Conservation (phyloP, 2,888 invertebrate species). For the Zeuzera pyrina region DNA sequence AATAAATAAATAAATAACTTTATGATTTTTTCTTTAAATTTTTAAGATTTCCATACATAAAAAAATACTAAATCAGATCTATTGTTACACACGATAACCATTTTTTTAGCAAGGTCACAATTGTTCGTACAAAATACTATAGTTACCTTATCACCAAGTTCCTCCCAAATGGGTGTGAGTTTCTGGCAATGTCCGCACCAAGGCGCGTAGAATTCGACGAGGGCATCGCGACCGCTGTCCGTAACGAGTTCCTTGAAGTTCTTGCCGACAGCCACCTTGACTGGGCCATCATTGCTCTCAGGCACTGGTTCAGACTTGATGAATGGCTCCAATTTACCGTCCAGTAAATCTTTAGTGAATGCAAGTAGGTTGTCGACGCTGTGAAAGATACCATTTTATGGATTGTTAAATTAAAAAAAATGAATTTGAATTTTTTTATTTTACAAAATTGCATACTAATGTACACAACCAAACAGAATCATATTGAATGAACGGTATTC, state of each 20-base stretch:
- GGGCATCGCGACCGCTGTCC: slow-evolving; percentile 91
- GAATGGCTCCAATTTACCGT: slow-evolving; percentile 89
- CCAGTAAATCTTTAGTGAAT: slow-evolving; percentile 88
- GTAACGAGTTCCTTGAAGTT: slow-evolving; percentile 96
- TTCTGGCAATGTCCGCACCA: slow-evolving; percentile 99
- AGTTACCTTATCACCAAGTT: slow-evolving; percentile 88
- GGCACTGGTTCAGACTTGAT: slow-evolving; percentile 97
- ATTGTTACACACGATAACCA: too few relatives aligned
- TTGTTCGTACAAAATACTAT: too few relatives aligned
- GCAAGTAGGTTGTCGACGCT: slow-evolving; percentile 87
- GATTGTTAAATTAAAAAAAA: background rate
- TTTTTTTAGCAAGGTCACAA: too few relatives aligned
- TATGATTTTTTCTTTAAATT: too few relatives aligned
- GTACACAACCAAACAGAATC: too few relatives aligned
- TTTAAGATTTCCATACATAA: too few relatives aligned
- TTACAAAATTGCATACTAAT: too few relatives aligned
- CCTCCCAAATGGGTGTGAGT: slow-evolving; percentile 93
- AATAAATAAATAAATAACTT: background rate
- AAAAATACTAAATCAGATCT: too few relatives aligned
- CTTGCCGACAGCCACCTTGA: slow-evolving; percentile 94
- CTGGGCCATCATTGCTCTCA: slow-evolving; percentile 85
- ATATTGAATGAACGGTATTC: too few relatives aligned
- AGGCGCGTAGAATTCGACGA: slow-evolving; percentile 99
- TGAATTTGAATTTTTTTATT: background rate
- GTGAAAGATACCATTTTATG: slow-evolving; percentile 18